Evolutionary conservation across 1,140 invertebrate genomes (phyloP), one percentile per base, ranked within the genome.

Genomic region (Zaprionus vittiger): DNA sequence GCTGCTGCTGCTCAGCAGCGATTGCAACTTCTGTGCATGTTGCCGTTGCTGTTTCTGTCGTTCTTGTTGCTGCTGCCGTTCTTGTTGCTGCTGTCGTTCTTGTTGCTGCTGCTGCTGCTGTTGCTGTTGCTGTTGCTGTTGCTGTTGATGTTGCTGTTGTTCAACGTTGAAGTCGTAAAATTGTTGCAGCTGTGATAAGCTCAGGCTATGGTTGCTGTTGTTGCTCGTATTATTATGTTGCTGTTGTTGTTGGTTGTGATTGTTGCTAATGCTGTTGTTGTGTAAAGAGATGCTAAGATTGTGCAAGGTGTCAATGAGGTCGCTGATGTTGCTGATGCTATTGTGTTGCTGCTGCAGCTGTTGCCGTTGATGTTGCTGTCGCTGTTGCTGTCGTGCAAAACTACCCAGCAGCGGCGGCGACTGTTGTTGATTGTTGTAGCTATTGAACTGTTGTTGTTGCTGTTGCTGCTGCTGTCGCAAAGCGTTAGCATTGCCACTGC

Each of bases 1-100:
- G 56, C 52, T 47, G 38, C 54, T 72, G 49, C 34, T 49, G 28
- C 37, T 66, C 37, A 55, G 47, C 47, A 66, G 38, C 38, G 64
- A 56, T 17, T 76, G 73, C 37, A 66, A 57, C 38, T 77, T 65
- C 11, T 65, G 70, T 20, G 6, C 47, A 20, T 65, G 76, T n/a
- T 76, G 79, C 26, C 62, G 65, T 12, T 77, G 68, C 14, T 57
- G 59, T 38, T 59, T 56, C 5, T 71, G 62, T 14, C 47, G 41
- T 20, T 72, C 49, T 24, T 78, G 75, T 12, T 34, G 37, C n/a
- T 78, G 31, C 41, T 56, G 14, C 34, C 28, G n/a, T 17, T 74
- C 26, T 37, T 61, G 41, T 24, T 52, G n/a, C 31, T 41, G 41
- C 61, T 72, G 60, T 38, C 54, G 65, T 66, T 37, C 9, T 34